Evolutionary conservation across 2,113 vertebrate genomes (phyloP), one percentile per base, ranked within the genome.

Genomic region (Caracal caracal): DNA sequence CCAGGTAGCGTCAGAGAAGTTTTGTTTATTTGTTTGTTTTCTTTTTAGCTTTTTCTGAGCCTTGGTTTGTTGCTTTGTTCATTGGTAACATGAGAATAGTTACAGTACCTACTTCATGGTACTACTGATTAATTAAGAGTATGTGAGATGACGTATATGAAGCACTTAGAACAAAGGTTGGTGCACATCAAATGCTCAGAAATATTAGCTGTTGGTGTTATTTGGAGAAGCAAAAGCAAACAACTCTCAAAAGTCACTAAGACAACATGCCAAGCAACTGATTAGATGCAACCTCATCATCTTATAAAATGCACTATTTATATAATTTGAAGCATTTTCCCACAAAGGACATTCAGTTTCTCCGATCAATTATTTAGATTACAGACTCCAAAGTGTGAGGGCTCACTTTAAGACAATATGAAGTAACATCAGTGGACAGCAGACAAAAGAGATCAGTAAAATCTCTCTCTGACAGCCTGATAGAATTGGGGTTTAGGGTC

Each of bases 51-150:
- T 93, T 71, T 71, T 24, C 35, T 35, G 59, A 80, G 51, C 33
- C 33, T 94, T 22, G 49, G 35, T 84, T 95, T 84, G 63, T 90
- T 90, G 49, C 33, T 84, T 95, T 84, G 70, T 88, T 90, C 47
- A 37, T n/a, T 43, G 28, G 5, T 78, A 85, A 65, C 71, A 66
- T 33, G 59, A 33, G n/a, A 70, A 75, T 47, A 53, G 53, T 75
- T 59, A 47, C 8, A 63, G 24, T 40, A 56, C 51, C 13, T 47
- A 26, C 17, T 26, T 63, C 63, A 53, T 5, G 9, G 61, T 30
- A n/a, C 20, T 47, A 6, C 17, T 2, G 20, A 35, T 51, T 61
- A 22, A 35, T 51, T 61, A 22, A 24, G 24, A n/a, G 20, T 56
- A 37, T n/a, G 20, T 86, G 66, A 86, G 24, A 71, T n/a, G 28